These are phyloP conservation scores for Dorcus hopei DNA, from an alignment of 2,888 invertebrate genomes.

Conservation along the genomic window DNA sequence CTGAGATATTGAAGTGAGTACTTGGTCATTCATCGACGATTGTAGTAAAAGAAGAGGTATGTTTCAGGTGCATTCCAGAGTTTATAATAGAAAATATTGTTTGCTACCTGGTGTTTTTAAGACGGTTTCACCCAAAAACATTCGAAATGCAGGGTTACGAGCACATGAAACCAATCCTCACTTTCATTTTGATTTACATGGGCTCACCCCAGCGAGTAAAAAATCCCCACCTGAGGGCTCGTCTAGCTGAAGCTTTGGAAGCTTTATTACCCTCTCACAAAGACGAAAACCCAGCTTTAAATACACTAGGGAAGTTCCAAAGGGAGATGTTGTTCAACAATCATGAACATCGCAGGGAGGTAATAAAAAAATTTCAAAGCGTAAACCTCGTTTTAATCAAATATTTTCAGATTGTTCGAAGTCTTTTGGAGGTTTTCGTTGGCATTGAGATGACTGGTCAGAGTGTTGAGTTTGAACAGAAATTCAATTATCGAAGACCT, in stretches of 20 bases:
- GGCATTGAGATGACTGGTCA: conserved; percentile 97
- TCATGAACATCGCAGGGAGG: conserved; percentile 71
- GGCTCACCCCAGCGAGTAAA: conserved; percentile 70
- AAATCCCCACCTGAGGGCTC: conserved; percentile 90
- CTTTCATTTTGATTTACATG: conserved; percentile 84
- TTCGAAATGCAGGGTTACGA: conserved; percentile 66
- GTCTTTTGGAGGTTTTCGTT: conserved; percentile 89
- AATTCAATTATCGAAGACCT: conserved; percentile 92
- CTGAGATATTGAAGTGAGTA: conserved; percentile 64
- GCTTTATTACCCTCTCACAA: conserved; percentile 73
- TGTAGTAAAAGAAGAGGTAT: background rate
- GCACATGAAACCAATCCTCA: conserved; percentile 66
- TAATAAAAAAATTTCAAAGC: background rate
- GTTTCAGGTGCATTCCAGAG: conserved; percentile 79
- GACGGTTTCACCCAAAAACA: conserved; percentile 59
- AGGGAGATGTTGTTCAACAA: conserved; percentile 72
- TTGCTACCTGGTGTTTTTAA: conserved; percentile 73
- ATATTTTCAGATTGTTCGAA: conserved; percentile 66
- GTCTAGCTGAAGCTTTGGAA: conserved; percentile 85
- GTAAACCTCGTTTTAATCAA: background rate
- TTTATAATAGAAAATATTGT: conserved; percentile 85
- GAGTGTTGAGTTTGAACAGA: conserved; percentile 93
- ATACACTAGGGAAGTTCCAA: conserved; percentile 55
- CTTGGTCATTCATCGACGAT: background rate
- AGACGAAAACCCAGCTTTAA: conserved; percentile 52